Evolutionary conservation across 37 sponge, comb jelly and placozoan genomes (phyloP).

Genomic region (Axinella damicornis): DNA sequence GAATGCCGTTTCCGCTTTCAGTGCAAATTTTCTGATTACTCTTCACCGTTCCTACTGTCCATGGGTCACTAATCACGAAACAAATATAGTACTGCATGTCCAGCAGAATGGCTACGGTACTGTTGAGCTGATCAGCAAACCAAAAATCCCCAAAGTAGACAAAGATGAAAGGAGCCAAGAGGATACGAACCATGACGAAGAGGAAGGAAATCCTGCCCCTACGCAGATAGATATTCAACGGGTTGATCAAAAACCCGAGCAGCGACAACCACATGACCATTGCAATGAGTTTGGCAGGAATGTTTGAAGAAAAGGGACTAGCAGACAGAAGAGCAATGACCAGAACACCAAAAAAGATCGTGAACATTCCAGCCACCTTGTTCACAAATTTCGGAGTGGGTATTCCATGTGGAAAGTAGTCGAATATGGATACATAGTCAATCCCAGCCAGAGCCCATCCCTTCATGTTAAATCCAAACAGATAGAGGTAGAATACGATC

Average conservation of each 20-base stretch:
- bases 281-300: constrained; percentile 46
- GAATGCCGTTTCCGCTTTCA: constrained; percentile 58
- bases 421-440: constrained; percentile 68
- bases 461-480: constrained; percentile 73
- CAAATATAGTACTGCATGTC: constrained; percentile 90
- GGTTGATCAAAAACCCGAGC: constrained; percentile 61
- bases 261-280: constrained; percentile 64
- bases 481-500: constrained; percentile 63
- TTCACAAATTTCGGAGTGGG: constrained; percentile 66
- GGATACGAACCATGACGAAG: constrained; percentile 64
- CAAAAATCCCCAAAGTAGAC: constrained; percentile 96
- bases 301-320: not conserved
- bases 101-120: constrained; percentile 83
- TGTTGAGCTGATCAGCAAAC: constrained; percentile 97
- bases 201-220: constrained; percentile 60
- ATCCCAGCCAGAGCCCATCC: constrained; percentile 59
- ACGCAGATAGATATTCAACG: constrained; percentile 50
- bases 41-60: not conserved
- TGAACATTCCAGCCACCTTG: constrained; percentile 59
- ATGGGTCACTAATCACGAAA: constrained; percentile 41
- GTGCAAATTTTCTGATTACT: constrained; percentile 28
- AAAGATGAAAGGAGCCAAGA: constrained; percentile 79
- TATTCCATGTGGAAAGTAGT: constrained; percentile 15
- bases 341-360: constrained; percentile 38
- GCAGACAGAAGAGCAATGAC: constrained; percentile 10